Percentiles rank a stretch among this genome's conserved stretches.
phyloP scores from a whole-genome alignment of 2,797 vertebrate genomes.

The Sarcoramphus papa region DNA sequence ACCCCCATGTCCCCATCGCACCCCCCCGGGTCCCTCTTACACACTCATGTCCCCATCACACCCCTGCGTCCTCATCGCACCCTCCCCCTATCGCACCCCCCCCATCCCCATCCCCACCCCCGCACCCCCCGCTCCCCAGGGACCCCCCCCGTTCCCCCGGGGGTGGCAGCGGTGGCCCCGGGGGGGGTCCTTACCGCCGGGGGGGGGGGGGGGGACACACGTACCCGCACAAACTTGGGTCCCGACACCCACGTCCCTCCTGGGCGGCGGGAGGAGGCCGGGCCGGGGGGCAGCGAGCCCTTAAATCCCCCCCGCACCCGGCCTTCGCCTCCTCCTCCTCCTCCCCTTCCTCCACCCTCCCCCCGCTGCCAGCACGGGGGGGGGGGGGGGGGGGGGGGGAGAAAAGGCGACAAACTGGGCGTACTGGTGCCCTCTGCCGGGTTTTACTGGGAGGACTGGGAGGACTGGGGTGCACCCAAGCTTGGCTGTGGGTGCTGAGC shows the following conservation, averaged over 20 bases:
- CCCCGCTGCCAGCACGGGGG: background rate
- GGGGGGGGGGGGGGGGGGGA: too few relatives aligned
- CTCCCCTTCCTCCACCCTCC: slow-evolving; percentile 44
- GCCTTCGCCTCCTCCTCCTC: slow-evolving; percentile 51
- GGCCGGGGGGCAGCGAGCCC: background rate
- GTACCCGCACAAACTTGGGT: background rate
- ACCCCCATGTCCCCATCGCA: background rate
- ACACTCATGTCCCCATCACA: rapidly evolving
- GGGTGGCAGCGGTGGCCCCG: background rate
- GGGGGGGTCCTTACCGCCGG: background rate
- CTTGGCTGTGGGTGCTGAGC: background rate
- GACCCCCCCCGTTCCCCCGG: background rate
- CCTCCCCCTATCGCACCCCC: too few relatives aligned
- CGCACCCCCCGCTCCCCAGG: background rate
- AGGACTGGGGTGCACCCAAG: background rate
- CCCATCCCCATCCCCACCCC: too few relatives aligned
- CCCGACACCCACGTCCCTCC: slow-evolving; percentile 10
- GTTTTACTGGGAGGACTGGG: slow-evolving; percentile 48
- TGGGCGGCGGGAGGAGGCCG: background rate
- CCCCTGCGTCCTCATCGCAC: too few relatives aligned
- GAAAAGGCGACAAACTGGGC: slow-evolving; percentile 1
- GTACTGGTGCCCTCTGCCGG: slow-evolving; percentile 57
- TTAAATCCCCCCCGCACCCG: slow-evolving; percentile 44
- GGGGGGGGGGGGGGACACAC: background rate
- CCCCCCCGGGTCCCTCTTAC: rapidly evolving